Evolutionary conservation across 1,140 invertebrate species (phyloP).

Genomic region (Lamellibrachia luymesi): DNA sequence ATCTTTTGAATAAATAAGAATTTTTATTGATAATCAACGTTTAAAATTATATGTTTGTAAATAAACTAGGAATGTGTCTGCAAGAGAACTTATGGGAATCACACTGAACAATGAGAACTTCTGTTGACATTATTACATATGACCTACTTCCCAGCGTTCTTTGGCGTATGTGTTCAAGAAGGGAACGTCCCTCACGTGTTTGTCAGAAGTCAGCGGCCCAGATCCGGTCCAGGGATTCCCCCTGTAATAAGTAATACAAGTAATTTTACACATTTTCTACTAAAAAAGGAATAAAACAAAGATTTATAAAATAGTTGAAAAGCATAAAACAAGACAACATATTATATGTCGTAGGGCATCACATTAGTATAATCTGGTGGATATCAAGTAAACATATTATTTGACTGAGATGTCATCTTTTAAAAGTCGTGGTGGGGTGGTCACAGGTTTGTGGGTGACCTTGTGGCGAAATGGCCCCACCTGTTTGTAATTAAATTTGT

Average conservation of each 20-base stretch:
- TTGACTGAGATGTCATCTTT: no score
- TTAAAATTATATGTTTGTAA: no score
- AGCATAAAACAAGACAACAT: neutral
- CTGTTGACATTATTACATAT: neutral
- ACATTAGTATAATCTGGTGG: neutral
- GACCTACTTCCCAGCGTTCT: constrained; percentile 81
- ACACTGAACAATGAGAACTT: no score
- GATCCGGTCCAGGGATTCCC: constrained; percentile 80
- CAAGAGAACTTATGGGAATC: no score
- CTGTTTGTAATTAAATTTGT: no score
- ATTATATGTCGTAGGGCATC: neutral
- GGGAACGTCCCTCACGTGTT: constrained; percentile 80
- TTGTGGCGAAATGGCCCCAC: no score
- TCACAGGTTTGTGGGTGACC: no score
- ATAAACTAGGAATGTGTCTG: no score
- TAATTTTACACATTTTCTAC: neutral
- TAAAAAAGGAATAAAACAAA: constrained; percentile 12
- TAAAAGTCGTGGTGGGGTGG: no score
- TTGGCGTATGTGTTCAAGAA: constrained; percentile 91
- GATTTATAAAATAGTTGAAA: constrained; percentile 14
- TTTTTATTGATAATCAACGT: no score
- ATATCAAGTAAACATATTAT: neutral
- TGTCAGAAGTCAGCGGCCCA: constrained; percentile 81
- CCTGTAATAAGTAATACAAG: constrained; percentile 51
- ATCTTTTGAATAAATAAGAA: neutral